Percentiles rank a stretch among this genome's conserved stretches.
phyloP scores from a whole-genome alignment of 2,797 vertebrate species.

The Yasuhikotakia modesta region DNA sequence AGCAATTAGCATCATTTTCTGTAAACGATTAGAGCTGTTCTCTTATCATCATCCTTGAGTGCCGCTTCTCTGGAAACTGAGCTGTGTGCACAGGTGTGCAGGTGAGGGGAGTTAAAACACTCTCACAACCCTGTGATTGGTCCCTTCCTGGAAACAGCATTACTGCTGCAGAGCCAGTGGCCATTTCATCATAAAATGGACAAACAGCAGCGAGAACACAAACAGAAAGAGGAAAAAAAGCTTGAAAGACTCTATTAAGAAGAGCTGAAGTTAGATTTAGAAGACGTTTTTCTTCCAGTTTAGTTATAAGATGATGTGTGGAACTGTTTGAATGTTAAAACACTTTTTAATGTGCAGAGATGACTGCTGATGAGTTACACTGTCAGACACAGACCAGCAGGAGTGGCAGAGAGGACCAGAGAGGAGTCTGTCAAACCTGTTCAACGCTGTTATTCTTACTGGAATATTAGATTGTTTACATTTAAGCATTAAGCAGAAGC shows the following conservation, averaged over 20 bases:
- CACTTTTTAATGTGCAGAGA: no score
- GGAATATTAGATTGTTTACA: no score
- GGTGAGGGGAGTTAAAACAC: neutral
- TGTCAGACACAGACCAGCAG: no score
- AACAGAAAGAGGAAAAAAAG: neutral
- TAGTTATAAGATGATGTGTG: neutral
- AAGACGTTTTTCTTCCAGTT: neutral
- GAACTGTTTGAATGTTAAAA: neutral
- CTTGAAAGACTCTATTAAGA: no score
- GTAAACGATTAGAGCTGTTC: slow-evolving; percentile 10
- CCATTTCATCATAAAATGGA: neutral
- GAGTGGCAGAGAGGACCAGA: neutral
- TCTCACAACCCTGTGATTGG: slow-evolving; percentile 2
- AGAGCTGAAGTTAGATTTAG: neutral
- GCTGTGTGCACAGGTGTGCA: slow-evolving; percentile 8
- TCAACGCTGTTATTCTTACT: neutral
- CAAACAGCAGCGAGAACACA: slow-evolving; percentile 18
- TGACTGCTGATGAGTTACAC: no score
- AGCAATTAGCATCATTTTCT: neutral
- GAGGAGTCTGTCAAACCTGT: neutral
- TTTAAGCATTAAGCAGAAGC: no score
- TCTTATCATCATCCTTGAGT: neutral
- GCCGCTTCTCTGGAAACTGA: neutral
- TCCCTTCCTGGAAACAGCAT: neutral
- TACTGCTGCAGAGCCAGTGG: neutral